Conservation (phyloP, 2,888 invertebrate species). For the Acleris emargana region DNA sequence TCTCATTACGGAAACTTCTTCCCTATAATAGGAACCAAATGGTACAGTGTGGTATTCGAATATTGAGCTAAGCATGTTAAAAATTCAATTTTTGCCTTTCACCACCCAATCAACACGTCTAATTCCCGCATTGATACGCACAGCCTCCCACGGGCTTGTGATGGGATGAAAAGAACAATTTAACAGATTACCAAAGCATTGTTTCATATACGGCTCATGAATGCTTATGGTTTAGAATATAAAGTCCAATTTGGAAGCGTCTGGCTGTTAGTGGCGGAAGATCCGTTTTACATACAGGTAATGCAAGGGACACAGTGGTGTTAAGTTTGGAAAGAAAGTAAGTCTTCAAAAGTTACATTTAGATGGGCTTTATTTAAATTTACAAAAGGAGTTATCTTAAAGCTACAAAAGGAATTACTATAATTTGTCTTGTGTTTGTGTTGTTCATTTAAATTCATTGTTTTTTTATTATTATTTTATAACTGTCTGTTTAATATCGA, state of each 20-base stretch:
- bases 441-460: too few relatives aligned
- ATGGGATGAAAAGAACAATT: constrained; percentile 38
- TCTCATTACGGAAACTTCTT: too few relatives aligned
- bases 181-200: constrained; percentile 23
- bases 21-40: too few relatives aligned
- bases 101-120: constrained; percentile 30
- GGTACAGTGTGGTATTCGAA: too few relatives aligned
- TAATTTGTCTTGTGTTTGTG: too few relatives aligned
- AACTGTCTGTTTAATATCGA: too few relatives aligned
- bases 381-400: too few relatives aligned
- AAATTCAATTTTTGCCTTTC: constrained; percentile 18
- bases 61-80: background rate
- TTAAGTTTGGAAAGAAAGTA: constrained; percentile 7
- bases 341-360: background rate
- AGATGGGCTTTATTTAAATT: background rate
- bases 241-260: constrained; percentile 13
- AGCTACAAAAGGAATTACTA: too few relatives aligned
- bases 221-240: background rate
- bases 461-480: too few relatives aligned
- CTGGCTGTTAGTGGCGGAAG: background rate
- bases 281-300: constrained; percentile 37
- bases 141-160: constrained; percentile 28
- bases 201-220: background rate
- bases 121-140: constrained; percentile 31
- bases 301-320: constrained; percentile 27